Base-by-base conservation (phyloP, 2,888 invertebrate genomes). In the Caenorhabditis sp. region DNA sequence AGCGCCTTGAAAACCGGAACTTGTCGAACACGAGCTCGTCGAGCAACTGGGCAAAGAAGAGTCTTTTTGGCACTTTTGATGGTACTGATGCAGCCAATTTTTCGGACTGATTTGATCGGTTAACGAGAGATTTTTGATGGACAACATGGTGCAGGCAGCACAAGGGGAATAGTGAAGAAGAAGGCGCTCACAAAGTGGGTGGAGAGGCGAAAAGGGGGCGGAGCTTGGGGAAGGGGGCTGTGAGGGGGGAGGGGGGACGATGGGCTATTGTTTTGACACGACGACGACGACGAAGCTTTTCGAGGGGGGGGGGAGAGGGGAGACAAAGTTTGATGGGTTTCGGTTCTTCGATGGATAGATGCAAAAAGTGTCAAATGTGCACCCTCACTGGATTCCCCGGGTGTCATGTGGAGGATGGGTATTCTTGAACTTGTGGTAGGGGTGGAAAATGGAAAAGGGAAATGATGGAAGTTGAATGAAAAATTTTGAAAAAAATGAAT, bases 181-280 rank as follows among this genome's bases (percentile, higher is more conserved):
- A 64, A 56, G 64, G 69, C 62, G 26, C 13, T 18, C 20, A 47
- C 62, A 72, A 72, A 22, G 64, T 44, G 64, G 71, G 71, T 62
- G 71, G 35, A 40, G 64, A 35, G 24, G 26, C 40, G n/a, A 37
- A 26, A 24, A 60, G 44, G 20, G 58, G 37, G 35, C 40, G 60
- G 35, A 60, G 35, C 15, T 18, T 20, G 18, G 18, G 5, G 47
- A 40, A 15, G 13, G 9, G n/a, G 18, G n/a, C n/a, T 5, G 18
- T 9, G 5, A n/a, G 47, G 40, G 11, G n/a, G n/a, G 3, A 20
- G 32, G 32, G 3, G 18, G 67, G 61, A 76, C 76, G 67, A 76
- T 76, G 67, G 61, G 68, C 76, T 76, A 76, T 76, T 76, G 76
- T 76, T 76, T 76, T 76, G 76, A 76, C 76, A 68, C 65, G 40